A percentile compares a stretch with the other conserved stretches of the same genome.
phyloP scores from a whole-genome alignment of 1,140 invertebrate species.

The Penaeus japonicus region DNA sequence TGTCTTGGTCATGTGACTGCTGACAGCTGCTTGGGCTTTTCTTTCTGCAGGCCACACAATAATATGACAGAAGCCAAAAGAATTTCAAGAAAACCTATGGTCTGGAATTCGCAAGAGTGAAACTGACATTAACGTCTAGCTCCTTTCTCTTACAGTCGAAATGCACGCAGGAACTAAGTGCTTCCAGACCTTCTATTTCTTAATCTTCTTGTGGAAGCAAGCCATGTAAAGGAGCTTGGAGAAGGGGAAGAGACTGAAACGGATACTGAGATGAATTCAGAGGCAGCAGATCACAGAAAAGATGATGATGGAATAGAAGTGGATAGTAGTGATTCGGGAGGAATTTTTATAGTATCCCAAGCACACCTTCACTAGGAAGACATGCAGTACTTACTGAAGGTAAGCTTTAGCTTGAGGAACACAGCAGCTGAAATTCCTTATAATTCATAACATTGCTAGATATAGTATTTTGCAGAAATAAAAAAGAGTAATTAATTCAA shows the following conservation, averaged over 20 bases:
- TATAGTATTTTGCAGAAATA: neutral
- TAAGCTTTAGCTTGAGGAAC: neutral
- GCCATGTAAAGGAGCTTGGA: slow-evolving; percentile 58
- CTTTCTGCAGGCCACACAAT: too few relatives aligned
- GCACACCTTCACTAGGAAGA: slow-evolving; percentile 24
- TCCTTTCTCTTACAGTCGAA: slow-evolving; percentile 63
- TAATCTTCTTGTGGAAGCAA: slow-evolving; percentile 69
- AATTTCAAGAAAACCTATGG: too few relatives aligned
- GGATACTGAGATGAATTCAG: neutral
- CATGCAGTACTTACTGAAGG: neutral
- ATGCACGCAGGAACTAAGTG: slow-evolving; percentile 72
- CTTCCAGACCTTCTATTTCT: slow-evolving; percentile 76
- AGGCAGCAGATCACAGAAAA: slow-evolving; percentile 21
- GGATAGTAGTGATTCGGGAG: slow-evolving; percentile 45
- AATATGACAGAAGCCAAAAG: too few relatives aligned
- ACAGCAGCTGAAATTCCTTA: neutral
- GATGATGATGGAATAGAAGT: slow-evolving; percentile 48
- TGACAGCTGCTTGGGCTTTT: too few relatives aligned
- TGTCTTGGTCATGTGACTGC: too few relatives aligned
- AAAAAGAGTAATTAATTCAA: neutral
- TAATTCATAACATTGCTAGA: neutral
- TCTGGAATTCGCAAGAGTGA: neutral
- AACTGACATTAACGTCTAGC: neutral
- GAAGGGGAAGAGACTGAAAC: neutral
- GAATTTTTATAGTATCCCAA: slow-evolving; percentile 40